Conservation (phyloP, 2,113 vertebrate genomes). For the Struthio camelus region DNA sequence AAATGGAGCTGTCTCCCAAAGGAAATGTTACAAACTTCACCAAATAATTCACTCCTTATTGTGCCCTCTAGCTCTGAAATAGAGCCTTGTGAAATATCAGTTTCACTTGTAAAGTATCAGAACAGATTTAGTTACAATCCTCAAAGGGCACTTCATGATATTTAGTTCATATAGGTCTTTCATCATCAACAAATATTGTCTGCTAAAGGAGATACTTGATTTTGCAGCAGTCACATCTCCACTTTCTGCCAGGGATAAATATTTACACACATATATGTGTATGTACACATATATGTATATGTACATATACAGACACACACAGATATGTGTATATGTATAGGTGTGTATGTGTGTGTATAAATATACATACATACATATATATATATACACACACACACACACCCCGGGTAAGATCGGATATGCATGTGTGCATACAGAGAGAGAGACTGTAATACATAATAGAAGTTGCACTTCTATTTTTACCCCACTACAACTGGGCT, state of each 20-base stretch:
- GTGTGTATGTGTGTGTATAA: too few relatives aligned
- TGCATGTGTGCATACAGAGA: not conserved
- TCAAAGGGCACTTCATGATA: not conserved
- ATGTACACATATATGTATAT: not conserved
- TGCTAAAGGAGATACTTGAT: not conserved
- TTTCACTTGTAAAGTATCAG: not conserved
- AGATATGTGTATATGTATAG: too few relatives aligned
- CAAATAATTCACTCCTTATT: not conserved
- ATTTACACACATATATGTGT: not conserved
- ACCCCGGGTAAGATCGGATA: not conserved
- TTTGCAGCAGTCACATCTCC: not conserved
- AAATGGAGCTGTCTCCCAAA: fast-evolving
- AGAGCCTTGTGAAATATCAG: not conserved
- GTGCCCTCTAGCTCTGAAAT: not conserved
- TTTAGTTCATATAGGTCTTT: not conserved
- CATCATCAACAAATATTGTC: not conserved
- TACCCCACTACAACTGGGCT: not conserved
- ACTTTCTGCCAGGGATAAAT: not conserved
- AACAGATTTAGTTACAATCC: not conserved
- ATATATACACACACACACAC: not conserved
- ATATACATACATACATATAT: not conserved
- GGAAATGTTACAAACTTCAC: not conserved
- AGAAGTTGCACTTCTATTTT: not conserved
- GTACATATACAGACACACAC: too few relatives aligned
- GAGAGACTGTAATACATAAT: not conserved